These are phyloP conservation scores for Enteromius mattozi DNA, from an alignment of 2,797 vertebrate genomes.

Conservation along the genomic window DNA sequence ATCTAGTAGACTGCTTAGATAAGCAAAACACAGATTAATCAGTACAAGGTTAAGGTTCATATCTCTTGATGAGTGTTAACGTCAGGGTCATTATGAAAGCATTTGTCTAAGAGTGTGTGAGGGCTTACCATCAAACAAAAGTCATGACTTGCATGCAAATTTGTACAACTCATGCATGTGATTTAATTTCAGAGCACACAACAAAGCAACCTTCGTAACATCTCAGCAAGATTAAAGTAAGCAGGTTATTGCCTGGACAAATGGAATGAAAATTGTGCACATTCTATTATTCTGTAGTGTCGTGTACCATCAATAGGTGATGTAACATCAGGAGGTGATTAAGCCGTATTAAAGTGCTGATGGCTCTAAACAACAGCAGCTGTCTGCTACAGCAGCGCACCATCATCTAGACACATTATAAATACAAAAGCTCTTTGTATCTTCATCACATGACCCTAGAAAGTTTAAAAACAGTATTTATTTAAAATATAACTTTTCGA, in stretches of 20 bases:
- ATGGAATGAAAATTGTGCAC: background rate
- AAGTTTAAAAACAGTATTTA: background rate
- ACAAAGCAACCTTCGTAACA: background rate
- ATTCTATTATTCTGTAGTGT: background rate
- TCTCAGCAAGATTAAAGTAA: constrained; percentile 1
- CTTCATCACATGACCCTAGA: no score
- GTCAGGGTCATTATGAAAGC: constrained; percentile 18
- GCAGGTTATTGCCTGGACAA: background rate
- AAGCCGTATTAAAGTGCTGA: background rate
- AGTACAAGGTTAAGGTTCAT: constrained; percentile 1
- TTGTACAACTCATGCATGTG: background rate
- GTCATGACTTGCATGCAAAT: background rate
- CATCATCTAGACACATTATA: background rate
- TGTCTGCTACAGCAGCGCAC: background rate
- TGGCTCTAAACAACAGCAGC: background rate
- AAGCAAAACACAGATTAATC: constrained; percentile 25
- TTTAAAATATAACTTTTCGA: background rate
- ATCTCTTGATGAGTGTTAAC: background rate
- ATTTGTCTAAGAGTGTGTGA: background rate
- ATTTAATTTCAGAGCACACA: background rate
- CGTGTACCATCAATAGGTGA: background rate
- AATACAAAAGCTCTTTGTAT: background rate
- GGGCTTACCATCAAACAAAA: background rate
- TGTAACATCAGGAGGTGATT: background rate
- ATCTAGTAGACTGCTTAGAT: constrained; percentile 21